Base-by-base conservation (phyloP, 1,140 invertebrate genomes). In the Drosophila lowei region DNA sequence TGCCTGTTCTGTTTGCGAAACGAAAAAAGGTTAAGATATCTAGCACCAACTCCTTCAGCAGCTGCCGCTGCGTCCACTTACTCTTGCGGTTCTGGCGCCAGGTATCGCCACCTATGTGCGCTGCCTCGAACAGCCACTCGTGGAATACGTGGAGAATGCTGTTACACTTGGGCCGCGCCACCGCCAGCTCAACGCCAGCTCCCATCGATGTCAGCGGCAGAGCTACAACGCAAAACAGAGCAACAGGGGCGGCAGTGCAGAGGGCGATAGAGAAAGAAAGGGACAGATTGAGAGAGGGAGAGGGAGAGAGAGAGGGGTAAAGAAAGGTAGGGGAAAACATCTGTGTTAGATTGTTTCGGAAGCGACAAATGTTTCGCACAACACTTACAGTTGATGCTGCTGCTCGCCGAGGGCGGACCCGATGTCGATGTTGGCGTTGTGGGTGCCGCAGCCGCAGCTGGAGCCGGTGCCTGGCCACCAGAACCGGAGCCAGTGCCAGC, bases 141-240 rank as follows among this genome's bases (percentile, higher is more conserved):
- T 98, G 98, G 92, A 99, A 99, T 58, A 99, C 92, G 92, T 99
- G 97, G 28, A 99, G 93, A 91, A 99, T 96, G 78, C 97, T 99
- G 85, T 97, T 97, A 70, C 97, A 98, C 84, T 97, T 97, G 8
- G 98, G 97, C 57, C 97, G 93, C 21, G 94, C 92, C 30, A 94
- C 93, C n/a, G 96, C 95, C 61, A 96, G 92, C 5, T 95, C 93
- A 56, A 93, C 93, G 75, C 94, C 93, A 52, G 92, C 91, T 38
- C 92, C 92, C 55, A 94, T 93, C 63, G 92, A 94, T 48, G 88
- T 86, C 58, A 91, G 55, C 44, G 89, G 88, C 64, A 91, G 55
- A 58, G 91, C 90, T 91, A 49, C 7, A 38, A 13, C 34, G 34
- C 34, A 38, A 38, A 44, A 38, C 21, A 30, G 15, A 34, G 23